Conservation (phyloP, 2,113 vertebrate species). For the Oryzias javanicus region DNA sequence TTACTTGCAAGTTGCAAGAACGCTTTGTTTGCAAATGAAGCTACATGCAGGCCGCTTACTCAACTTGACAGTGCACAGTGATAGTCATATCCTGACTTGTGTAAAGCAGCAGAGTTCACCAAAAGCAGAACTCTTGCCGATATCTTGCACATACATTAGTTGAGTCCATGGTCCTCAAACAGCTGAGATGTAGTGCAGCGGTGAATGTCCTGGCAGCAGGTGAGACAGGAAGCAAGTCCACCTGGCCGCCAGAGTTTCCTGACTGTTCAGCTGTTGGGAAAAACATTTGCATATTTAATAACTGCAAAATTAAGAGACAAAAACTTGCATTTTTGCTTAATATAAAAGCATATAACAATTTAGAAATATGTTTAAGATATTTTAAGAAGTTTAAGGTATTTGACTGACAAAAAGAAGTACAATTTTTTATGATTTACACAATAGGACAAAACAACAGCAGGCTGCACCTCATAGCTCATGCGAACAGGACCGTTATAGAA, state of each 20-base stretch:
- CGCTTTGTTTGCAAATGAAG: too few species aligned
- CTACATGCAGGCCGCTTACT: constrained; percentile 8
- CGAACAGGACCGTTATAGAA: constrained; percentile 87
- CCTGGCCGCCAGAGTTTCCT: constrained; percentile 66
- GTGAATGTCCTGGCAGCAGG: constrained; percentile 77
- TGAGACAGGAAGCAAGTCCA: constrained; percentile 85
- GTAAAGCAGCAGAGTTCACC: not conserved
- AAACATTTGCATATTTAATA: constrained; percentile 4
- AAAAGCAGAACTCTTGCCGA: constrained; percentile 1
- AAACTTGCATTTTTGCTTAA: too few species aligned
- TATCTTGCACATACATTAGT: constrained; percentile 77
- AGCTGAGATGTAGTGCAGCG: constrained; percentile 85
- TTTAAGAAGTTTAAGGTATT: too few species aligned
- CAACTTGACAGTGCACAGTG: constrained; percentile 23
- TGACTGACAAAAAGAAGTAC: too few species aligned
- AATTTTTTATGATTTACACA: not conserved
- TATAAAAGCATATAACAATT: too few species aligned
- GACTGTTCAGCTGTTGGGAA: constrained; percentile 59
- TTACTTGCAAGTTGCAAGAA: too few species aligned
- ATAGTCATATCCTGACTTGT: constrained; percentile 42
- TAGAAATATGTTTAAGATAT: too few species aligned
- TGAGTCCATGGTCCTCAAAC: constrained; percentile 85
- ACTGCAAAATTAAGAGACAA: too few species aligned
- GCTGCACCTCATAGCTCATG: constrained; percentile 82
- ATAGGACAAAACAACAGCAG: not conserved